phyloP scores from a whole-genome alignment of 2,113 vertebrate species.

The Pelecanus crispus region DNA sequence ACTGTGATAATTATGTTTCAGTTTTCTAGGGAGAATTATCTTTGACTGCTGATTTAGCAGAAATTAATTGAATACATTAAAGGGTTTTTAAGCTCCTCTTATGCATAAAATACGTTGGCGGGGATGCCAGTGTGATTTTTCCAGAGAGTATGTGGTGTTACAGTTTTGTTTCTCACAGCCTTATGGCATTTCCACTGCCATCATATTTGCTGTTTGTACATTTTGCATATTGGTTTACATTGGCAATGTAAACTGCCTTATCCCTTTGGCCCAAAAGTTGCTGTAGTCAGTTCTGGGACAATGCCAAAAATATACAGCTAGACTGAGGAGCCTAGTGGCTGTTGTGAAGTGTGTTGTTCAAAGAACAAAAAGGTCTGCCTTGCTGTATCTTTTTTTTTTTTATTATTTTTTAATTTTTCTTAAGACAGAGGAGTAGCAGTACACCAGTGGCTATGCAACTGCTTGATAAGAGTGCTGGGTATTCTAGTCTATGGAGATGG shows the following conservation, averaged over 20 bases:
- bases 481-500: not conserved
- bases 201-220: not conserved
- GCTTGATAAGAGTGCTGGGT: not conserved
- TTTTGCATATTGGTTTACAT: not conserved
- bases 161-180: not conserved
- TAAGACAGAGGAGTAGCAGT: not conserved
- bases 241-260: not conserved
- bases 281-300: not conserved
- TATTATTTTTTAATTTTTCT: not conserved
- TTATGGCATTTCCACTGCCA: not conserved
- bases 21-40: slow-evolving; percentile 1
- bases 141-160: not conserved
- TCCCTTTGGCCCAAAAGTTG: not conserved
- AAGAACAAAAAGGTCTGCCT: not conserved
- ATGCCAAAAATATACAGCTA: not conserved
- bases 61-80: not conserved
- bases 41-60: slow-evolving; percentile 36
- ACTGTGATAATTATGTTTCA: slow-evolving; percentile 8
- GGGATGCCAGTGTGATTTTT: not conserved
- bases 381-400: not conserved
- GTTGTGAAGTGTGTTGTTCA: not conserved
- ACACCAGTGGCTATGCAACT: not conserved
- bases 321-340: not conserved
- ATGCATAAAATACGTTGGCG: not conserved
- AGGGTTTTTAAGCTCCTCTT: not conserved